Evolutionary conservation across 2,797 vertebrate species (phyloP).

Genomic region (Aplochiton taeniatus): DNA sequence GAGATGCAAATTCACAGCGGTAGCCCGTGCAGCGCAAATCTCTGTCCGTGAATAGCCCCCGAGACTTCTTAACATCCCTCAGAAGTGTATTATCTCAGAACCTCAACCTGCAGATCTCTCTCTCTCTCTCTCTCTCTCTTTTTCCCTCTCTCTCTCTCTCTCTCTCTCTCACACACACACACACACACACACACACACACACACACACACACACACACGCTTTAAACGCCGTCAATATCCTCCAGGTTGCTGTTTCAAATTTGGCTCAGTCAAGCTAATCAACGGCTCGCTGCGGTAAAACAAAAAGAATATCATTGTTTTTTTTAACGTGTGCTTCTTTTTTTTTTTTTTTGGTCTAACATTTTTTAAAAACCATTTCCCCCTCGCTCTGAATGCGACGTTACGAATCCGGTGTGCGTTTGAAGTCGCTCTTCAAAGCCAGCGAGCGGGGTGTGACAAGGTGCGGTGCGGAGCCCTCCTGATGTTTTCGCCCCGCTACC

Average conservation of each 20-base stretch:
- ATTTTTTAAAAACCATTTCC: constrained; percentile 18
- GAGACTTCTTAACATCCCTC: constrained; percentile 86
- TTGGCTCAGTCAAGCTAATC: constrained; percentile 87
- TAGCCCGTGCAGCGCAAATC: constrained; percentile 83
- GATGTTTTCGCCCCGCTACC: constrained; percentile 67
- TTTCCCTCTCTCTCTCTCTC: no score
- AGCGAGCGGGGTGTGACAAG: background rate
- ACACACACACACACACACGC: background rate
- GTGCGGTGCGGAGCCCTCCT: constrained; percentile 52
- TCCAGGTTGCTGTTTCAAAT: constrained; percentile 74
- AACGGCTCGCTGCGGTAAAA: constrained; percentile 79
- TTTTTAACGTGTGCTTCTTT: constrained; percentile 70
- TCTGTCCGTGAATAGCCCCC: constrained; percentile 82
- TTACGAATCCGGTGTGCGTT: constrained; percentile 81
- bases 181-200: background rate
- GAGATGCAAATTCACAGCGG: constrained; percentile 86
- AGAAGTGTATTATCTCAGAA: constrained; percentile 87
- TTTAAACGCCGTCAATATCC: background rate
- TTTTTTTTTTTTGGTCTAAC: constrained; percentile 76
- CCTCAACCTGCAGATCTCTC: constrained; percentile 80
- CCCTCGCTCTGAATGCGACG: constrained; percentile 67
- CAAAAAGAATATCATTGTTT: constrained; percentile 47
- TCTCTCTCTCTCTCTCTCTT: no score
- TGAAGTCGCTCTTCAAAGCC: constrained; percentile 76
- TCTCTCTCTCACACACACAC: constrained; percentile 60